phyloP scores from a whole-genome alignment of 2,113 vertebrate genomes.

The Onychostruthus taczanowskii region DNA sequence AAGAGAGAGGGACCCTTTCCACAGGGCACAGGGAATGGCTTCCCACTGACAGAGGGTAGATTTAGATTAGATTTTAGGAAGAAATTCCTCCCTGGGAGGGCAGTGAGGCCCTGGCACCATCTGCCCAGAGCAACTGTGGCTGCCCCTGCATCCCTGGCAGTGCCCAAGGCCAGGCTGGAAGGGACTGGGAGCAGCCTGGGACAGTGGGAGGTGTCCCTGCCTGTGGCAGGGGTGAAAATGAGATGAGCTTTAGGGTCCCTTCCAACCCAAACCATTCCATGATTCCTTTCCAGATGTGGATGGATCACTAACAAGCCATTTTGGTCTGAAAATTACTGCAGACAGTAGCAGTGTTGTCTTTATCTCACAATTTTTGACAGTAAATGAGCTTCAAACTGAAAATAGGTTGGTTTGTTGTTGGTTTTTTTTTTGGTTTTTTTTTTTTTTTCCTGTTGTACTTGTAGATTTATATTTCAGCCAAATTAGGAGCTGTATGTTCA shows the following conservation, averaged over 20 bases:
- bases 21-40: neutral
- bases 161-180: rapidly evolving
- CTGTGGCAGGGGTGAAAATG: neutral
- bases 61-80: neutral
- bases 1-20: rapidly evolving
- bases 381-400: neutral
- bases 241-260: neutral
- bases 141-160: neutral
- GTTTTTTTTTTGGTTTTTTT: too few relatives aligned
- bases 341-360: neutral
- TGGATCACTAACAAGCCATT: neutral
- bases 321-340: neutral
- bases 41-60: rapidly evolving
- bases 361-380: neutral
- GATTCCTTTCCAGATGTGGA: neutral
- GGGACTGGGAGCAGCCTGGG: neutral
- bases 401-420: neutral
- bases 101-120: rapidly evolving
- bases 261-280: neutral
- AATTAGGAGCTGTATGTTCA: neutral
- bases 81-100: neutral
- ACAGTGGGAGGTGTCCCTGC: neutral
- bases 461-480: neutral
- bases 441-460: rapidly evolving
- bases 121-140: neutral